Evolutionary conservation across 2,888 invertebrate species (phyloP).

Genomic region (Chrysolina oricalcia): DNA sequence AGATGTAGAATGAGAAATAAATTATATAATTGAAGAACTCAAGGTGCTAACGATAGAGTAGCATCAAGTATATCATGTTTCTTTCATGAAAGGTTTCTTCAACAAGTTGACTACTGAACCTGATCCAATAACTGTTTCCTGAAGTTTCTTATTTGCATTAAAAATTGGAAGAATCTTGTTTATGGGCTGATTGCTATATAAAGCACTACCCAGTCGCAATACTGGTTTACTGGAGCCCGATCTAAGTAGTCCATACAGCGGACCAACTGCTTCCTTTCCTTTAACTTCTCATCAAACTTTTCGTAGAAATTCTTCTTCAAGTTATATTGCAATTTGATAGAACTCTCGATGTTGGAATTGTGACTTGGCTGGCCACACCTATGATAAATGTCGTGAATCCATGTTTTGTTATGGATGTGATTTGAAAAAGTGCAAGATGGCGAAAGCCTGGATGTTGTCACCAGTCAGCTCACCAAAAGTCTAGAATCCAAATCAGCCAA

Average conservation of each 20-base stretch:
- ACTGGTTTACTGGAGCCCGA: conserved; percentile 34
- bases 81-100: conserved; percentile 33
- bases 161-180: too few relatives aligned
- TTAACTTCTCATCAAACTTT: neutral
- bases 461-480: neutral
- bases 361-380: conserved; percentile 10
- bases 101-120: conserved; percentile 14
- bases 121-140: too few relatives aligned
- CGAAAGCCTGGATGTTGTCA: conserved; percentile 11
- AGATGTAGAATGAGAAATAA: conserved; percentile 30
- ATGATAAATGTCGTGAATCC: conserved; percentile 8
- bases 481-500: conserved; percentile 12
- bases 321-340: conserved; percentile 16
- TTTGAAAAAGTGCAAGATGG: conserved; percentile 5
- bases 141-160: too few relatives aligned
- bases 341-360: conserved; percentile 37
- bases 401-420: conserved; percentile 35
- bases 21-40: conserved; percentile 29
- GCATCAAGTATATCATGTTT: conserved; percentile 21
- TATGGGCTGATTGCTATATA: conserved; percentile 28
- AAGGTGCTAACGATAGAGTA: conserved; percentile 29
- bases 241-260: conserved; percentile 21
- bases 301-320: neutral
- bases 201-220: conserved; percentile 17
- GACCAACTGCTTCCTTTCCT: conserved; percentile 9